phyloP scores from a whole-genome alignment of 1,140 invertebrate genomes.

The Araneus ventricosus region DNA sequence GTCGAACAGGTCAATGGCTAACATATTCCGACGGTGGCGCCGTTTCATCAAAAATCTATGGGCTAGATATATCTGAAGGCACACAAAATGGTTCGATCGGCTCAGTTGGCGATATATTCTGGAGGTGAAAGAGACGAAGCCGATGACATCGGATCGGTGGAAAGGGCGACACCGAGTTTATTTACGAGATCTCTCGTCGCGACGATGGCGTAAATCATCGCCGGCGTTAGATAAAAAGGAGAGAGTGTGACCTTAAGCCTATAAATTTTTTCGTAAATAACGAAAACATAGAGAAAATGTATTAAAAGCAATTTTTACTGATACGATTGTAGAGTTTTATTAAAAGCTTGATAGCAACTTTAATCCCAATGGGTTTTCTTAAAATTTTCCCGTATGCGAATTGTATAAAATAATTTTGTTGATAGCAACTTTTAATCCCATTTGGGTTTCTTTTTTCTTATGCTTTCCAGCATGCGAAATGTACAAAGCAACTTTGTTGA shows the following conservation, averaged over 20 bases:
- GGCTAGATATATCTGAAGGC: background rate
- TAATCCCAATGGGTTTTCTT: no score
- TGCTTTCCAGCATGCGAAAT: no score
- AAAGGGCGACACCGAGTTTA: background rate
- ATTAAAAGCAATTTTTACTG: no score
- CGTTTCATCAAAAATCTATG: slow-evolving; percentile 32
- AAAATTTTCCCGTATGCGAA: no score
- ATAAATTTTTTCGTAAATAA: no score
- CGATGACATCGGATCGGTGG: background rate
- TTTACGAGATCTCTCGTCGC: slow-evolving; percentile 29
- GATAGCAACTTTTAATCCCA: no score
- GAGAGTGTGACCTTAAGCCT: background rate
- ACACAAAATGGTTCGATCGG: slow-evolving; percentile 38
- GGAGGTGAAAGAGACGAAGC: background rate
- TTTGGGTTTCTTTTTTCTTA: no score
- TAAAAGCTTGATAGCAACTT: no score
- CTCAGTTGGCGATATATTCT: background rate
- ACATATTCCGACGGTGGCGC: slow-evolving; percentile 25
- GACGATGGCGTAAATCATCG: slow-evolving; percentile 26
- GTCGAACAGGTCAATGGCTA: slow-evolving; percentile 28
- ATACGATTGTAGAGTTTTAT: no score
- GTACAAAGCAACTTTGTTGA: no score
- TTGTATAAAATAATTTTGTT: no score
- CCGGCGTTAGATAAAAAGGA: background rate
- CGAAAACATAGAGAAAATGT: no score